Conservation (phyloP, 2,888 invertebrate species). For the Hemistola chrysoprasaria region DNA sequence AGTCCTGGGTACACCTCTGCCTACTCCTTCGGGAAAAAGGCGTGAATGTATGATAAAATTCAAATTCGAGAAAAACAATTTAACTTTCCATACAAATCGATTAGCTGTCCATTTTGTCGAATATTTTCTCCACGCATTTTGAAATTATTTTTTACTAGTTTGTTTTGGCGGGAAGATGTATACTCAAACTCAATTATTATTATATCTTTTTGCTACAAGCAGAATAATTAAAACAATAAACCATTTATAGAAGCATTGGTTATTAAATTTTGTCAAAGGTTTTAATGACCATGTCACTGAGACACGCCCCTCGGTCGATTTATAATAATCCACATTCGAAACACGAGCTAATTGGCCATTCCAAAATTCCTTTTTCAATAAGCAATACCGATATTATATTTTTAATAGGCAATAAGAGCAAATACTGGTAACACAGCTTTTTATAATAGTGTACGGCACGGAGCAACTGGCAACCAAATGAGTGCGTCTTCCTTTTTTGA, state of each 20-base stretch:
- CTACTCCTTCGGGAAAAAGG: too few relatives aligned
- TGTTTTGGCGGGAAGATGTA: too few relatives aligned
- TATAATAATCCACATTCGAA: slow-evolving; percentile 32
- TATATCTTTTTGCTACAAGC: too few relatives aligned
- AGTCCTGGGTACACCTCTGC: too few relatives aligned
- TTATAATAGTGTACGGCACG: slow-evolving; percentile 37
- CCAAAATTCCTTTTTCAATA: slow-evolving; percentile 67
- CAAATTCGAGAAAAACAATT: too few relatives aligned
- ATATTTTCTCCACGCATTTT: too few relatives aligned
- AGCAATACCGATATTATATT: slow-evolving; percentile 68
- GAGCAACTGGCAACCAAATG: slow-evolving; percentile 55
- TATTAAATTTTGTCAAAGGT: slow-evolving; percentile 45
- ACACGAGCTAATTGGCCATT: slow-evolving; percentile 63
- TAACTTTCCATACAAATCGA: too few relatives aligned
- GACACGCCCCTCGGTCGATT: slow-evolving; percentile 48
- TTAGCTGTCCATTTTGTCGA: too few relatives aligned
- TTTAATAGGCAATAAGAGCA: slow-evolving; percentile 68
- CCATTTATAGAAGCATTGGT: slow-evolving; percentile 23
- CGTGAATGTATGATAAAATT: too few relatives aligned
- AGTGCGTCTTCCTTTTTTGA: slow-evolving; percentile 60
- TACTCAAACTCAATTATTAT: too few relatives aligned
- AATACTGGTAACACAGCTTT: slow-evolving; percentile 37
- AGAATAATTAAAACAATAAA: slow-evolving; percentile 26
- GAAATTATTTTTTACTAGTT: too few relatives aligned
- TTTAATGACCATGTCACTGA: slow-evolving; percentile 56